Conservation (phyloP, 2,797 vertebrate genomes). For the Sebastes iracundus region DNA sequence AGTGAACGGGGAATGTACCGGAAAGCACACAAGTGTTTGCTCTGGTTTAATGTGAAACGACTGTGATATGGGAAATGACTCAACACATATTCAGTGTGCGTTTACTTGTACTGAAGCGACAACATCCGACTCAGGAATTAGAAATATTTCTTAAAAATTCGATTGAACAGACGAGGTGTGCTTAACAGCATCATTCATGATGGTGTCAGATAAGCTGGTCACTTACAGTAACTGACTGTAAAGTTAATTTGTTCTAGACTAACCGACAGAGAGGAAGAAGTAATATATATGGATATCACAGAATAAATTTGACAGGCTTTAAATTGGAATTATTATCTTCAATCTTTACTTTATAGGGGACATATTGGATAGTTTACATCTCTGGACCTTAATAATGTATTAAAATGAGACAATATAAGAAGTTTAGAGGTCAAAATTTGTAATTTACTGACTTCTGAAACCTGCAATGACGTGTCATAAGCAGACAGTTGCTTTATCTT, state of each 20-base stretch:
- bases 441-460: neutral
- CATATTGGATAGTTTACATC: neutral
- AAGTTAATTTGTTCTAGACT: neutral
- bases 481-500: neutral
- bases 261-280: neutral
- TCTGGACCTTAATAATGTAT: neutral
- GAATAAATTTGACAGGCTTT: neutral
- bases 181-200: neutral
- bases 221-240: neutral
- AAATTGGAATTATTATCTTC: neutral
- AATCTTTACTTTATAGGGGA: neutral
- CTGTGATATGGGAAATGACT: constrained; percentile 41
- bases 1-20: constrained; percentile 30
- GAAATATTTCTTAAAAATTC: neutral
- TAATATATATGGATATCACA: neutral
- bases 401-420: neutral
- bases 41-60: constrained; percentile 25
- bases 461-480: neutral
- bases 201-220: neutral
- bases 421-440: neutral
- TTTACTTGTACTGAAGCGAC: neutral
- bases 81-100: neutral
- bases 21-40: neutral
- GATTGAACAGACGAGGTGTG: neutral
- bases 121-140: neutral